phyloP scores from a whole-genome alignment of 2,888 invertebrate genomes.

The Dryobota labecula region DNA sequence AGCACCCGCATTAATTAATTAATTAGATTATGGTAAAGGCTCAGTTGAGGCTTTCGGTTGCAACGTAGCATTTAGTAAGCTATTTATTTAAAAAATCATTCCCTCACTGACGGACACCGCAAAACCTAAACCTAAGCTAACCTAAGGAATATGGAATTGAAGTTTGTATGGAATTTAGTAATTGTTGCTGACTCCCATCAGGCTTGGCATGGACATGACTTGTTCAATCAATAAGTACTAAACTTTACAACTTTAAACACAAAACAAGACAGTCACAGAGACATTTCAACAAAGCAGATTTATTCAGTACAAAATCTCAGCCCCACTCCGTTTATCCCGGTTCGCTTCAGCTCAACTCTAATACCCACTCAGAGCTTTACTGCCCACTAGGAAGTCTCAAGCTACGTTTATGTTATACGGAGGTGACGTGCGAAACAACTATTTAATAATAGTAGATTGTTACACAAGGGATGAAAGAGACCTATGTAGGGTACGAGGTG shows the following conservation, averaged over 20 bases:
- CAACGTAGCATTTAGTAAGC: not conserved
- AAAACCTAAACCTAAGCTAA: too few species aligned
- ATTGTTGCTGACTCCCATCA: too few species aligned
- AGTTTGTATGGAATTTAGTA: too few species aligned
- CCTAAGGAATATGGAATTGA: too few species aligned
- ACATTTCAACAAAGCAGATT: not conserved
- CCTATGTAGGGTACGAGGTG: too few species aligned
- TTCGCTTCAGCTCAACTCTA: conserved; percentile 14
- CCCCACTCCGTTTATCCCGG: not conserved
- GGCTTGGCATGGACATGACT: too few species aligned
- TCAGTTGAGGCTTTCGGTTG: not conserved
- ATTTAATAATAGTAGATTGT: too few species aligned
- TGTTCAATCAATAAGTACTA: too few species aligned
- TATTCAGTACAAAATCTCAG: conserved; percentile 2
- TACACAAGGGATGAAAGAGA: too few species aligned
- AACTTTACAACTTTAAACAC: not conserved
- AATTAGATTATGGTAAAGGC: not conserved
- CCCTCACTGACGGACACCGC: too few species aligned
- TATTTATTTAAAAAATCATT: too few species aligned
- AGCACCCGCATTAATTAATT: not conserved
- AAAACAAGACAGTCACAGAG: not conserved
- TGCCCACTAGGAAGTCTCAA: conserved; percentile 31
- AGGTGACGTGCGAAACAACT: conserved; percentile 50
- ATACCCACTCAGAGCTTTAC: conserved; percentile 25
- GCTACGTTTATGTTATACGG: conserved; percentile 43